Base-by-base conservation (phyloP, 2,797 vertebrate genomes). In the Graptemys geographica region DNA sequence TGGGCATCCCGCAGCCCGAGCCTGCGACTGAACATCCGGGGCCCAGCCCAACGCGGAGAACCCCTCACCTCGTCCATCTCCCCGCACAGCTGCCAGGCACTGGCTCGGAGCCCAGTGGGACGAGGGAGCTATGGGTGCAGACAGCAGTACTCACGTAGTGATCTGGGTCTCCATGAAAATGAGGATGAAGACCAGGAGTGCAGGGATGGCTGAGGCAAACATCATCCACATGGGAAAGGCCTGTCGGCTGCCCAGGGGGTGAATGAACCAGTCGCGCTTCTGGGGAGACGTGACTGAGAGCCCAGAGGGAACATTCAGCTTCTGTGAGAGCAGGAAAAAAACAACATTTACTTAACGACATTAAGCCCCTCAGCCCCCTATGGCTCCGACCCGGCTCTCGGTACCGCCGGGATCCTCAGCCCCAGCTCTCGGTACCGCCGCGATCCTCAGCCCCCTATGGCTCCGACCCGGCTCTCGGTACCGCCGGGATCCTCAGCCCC, bases 111-210 rank as follows among this genome's bases (percentile, higher is more conserved):
- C 21, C 7, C 10, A 10, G 74, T 25, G 55, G 55, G 23, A 55
- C 4, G 9, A 51, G 51, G 37, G 33, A 76, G 11, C 21, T 33
- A 21, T 57, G 0, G 1, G 25, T 55, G 37, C 4, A 4, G n/a
- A 31, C 31, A 23, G 49, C 83, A 76, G 74, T 94, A 98, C 99
- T 98, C 98, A 99, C 99, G 99, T 99, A 15, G 99, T 99, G 96
- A 99, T 99, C 96, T 99, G 99, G 11, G 99, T 99, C 98, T 99
- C 99, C 99, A 99, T 99, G 97, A 99, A 99, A 98, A 99, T 99
- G 91, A 99, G 99, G 97, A 99, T 99, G 97, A 99, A 99, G 96
- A 99, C 99, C 6, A 99, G 98, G 62, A 99, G 98, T 11, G 99
- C 99, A 0, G 99, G 99, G 33, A 99, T 98, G 28, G 99, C 97